Conservation (phyloP, 2,888 invertebrate species). For the Venusia cambrica region DNA sequence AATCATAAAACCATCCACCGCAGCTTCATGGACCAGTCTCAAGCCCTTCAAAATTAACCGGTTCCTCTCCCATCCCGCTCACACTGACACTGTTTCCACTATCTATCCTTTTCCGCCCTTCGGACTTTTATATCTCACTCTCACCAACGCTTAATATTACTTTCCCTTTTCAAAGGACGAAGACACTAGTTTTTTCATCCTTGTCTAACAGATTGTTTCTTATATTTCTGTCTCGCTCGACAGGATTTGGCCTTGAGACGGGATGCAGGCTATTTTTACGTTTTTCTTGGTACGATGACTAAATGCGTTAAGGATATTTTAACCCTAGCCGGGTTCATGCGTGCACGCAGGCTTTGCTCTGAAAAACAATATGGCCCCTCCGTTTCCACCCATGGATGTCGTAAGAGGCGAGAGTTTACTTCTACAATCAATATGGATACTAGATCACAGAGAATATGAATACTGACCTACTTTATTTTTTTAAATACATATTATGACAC, state of each 20-base stretch:
- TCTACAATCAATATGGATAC: no score
- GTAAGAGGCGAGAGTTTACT: no score
- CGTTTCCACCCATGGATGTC: no score
- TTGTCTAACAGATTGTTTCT: conserved; percentile 27
- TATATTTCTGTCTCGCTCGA: conserved; percentile 45
- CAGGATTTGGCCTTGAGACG: conserved; percentile 78
- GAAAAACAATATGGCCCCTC: no score
- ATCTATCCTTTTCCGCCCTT: conserved; percentile 56
- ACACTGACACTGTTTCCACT: conserved; percentile 35
- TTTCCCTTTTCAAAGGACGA: conserved; percentile 81
- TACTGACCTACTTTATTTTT: no score
- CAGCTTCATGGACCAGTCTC: conserved; percentile 65
- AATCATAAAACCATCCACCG: conserved; percentile 51
- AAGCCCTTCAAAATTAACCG: conserved; percentile 79
- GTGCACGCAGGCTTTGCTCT: no score
- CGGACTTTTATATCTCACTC: conserved; percentile 78
- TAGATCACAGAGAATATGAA: no score
- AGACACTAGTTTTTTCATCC: conserved; percentile 54
- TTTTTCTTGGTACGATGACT: conserved; percentile 76
- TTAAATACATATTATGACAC: no score
- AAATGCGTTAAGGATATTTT: conserved; percentile 70
- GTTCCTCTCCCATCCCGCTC: conserved; percentile 52
- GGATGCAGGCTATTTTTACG: conserved; percentile 78
- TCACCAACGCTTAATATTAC: conserved; percentile 71
- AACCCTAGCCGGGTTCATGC: no score